Percentiles rank a stretch among this genome's conserved stretches.
Evolutionary conservation across 2,888 invertebrate genomes (phyloP).

Genomic region (Cephus rjabovi): DNA sequence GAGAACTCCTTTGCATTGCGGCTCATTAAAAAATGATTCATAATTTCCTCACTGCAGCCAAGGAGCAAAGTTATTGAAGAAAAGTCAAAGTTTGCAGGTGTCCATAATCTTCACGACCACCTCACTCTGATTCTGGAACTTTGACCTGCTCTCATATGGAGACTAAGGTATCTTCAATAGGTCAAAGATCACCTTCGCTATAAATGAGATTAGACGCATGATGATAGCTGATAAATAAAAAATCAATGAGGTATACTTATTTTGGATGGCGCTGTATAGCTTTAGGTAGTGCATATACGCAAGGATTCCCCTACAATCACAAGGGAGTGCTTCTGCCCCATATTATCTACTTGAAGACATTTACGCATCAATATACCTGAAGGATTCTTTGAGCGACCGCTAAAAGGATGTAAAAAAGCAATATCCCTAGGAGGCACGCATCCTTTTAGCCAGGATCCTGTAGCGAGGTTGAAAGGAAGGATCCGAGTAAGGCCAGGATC

Average conservation of each 20-base stretch:
- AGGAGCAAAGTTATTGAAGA: too few species aligned
- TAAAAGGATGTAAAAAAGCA: conserved; percentile 30
- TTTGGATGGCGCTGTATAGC: not conserved
- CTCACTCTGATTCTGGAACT: not conserved
- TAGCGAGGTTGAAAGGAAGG: not conserved
- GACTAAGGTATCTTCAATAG: not conserved
- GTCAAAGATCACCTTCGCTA: not conserved
- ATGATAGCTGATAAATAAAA: not conserved
- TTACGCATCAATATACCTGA: not conserved
- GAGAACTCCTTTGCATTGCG: too few species aligned
- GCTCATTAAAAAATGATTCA: too few species aligned
- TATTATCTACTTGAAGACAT: not conserved
- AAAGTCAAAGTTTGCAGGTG: not conserved
- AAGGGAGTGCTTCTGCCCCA: not conserved
- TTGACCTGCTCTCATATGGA: not conserved
- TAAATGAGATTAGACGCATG: not conserved
- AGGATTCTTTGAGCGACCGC: conserved; percentile 34
- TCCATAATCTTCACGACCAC: not conserved
- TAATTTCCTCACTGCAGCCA: too few species aligned
- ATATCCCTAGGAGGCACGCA: not conserved
- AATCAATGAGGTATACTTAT: not conserved
- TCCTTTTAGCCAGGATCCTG: not conserved
- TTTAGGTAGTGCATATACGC: not conserved
- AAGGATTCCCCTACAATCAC: not conserved
- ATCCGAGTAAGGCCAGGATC: not conserved